Percentiles rank a stretch among this genome's conserved stretches.
phyloP scores from a whole-genome alignment of 2,113 vertebrate species.

The Anhinga rufa region DNA sequence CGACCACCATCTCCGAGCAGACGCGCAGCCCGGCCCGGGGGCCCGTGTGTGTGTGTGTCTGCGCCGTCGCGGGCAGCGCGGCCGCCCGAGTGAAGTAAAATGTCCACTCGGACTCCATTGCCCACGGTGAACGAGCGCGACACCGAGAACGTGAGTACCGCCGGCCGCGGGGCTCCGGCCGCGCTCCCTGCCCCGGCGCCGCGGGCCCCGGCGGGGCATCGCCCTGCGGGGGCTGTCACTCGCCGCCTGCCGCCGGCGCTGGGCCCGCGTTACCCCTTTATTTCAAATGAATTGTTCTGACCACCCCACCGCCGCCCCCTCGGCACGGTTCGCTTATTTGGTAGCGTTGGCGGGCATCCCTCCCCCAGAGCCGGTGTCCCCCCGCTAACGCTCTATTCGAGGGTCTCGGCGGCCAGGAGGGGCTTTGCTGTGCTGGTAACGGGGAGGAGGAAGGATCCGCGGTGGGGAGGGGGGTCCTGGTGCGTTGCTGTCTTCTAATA shows the following conservation, averaged over 20 bases:
- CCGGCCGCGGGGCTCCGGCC: not conserved
- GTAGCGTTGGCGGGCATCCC: not conserved
- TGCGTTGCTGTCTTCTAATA: not conserved
- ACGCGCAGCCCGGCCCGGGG: not conserved
- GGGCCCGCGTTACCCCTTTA: not conserved
- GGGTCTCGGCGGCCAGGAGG: not conserved
- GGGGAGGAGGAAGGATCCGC: not conserved
- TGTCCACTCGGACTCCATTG: slow-evolving; percentile 93
- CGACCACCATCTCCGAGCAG: slow-evolving; percentile 42
- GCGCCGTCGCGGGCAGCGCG: slow-evolving; percentile 14
- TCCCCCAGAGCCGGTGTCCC: not conserved
- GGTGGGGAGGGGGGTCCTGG: not conserved
- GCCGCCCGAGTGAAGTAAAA: slow-evolving; percentile 66
- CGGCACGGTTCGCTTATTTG: not conserved
- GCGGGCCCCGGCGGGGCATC: not conserved
- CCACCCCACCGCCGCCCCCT: too few relatives aligned
- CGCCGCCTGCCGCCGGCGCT: not conserved
- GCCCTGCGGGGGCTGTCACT: not conserved
- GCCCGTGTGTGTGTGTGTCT: not conserved
- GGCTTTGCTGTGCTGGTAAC: not conserved
- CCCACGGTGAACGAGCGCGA: slow-evolving; percentile 93
- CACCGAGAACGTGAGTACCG: slow-evolving; percentile 90
- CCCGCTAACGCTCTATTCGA: not conserved
- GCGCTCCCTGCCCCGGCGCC: not conserved
- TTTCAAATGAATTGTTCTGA: not conserved